Conservation (phyloP, 2,113 vertebrate genomes). For the Suricata suricatta region DNA sequence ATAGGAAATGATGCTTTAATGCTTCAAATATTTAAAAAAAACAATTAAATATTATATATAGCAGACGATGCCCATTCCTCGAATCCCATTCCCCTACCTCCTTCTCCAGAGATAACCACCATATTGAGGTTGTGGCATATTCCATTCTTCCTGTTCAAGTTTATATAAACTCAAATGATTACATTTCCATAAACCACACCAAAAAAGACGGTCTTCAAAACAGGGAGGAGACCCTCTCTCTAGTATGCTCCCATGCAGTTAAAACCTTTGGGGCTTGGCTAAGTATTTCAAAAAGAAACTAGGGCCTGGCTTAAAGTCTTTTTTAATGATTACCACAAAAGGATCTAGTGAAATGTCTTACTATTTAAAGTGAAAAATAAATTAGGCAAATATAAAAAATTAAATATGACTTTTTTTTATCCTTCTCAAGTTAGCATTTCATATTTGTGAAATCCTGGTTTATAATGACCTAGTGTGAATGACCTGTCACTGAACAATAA, state of each 20-base stretch:
- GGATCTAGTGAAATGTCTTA: background rate
- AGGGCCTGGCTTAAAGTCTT: background rate
- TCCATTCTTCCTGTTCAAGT: background rate
- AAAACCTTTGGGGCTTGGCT: background rate
- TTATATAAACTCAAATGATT: background rate
- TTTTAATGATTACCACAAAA: background rate
- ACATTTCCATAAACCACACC: background rate
- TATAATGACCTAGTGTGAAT: background rate
- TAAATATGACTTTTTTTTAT: background rate
- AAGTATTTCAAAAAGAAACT: conserved; percentile 6
- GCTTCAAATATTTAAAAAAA: background rate
- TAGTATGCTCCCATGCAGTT: background rate
- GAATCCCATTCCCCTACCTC: background rate
- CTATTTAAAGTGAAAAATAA: background rate
- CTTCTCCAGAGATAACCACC: background rate
- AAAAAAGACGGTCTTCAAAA: background rate
- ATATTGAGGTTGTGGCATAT: background rate
- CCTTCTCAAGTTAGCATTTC: background rate
- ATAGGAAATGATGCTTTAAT: background rate
- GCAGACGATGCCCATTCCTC: background rate
- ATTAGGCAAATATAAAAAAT: background rate
- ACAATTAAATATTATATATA: background rate
- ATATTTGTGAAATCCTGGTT: background rate
- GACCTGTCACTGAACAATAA: background rate
- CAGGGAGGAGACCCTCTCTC: background rate